Conservation (phyloP, 2,113 vertebrate species). For the Shinisaurus crocodilurus region DNA sequence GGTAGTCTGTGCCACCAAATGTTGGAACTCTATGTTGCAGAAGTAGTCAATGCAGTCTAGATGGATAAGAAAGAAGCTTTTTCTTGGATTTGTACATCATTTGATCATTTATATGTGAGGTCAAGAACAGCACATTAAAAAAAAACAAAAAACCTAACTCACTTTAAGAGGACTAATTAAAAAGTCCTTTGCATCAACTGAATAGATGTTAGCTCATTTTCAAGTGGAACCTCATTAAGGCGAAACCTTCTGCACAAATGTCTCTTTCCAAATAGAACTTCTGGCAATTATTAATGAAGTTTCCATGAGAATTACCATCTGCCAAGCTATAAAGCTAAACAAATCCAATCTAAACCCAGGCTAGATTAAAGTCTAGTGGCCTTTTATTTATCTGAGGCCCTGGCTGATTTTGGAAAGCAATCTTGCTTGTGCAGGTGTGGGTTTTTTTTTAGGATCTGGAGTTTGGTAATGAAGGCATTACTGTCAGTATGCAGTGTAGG, state of each 20-base stretch:
- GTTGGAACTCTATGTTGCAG: not conserved
- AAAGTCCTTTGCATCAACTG: constrained; percentile 47
- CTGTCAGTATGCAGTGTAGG: constrained; percentile 17
- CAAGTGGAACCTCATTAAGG: constrained; percentile 53
- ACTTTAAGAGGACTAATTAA: constrained; percentile 42
- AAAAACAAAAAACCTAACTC: not conserved
- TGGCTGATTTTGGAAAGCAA: constrained; percentile 22
- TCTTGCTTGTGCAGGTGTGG: constrained; percentile 1
- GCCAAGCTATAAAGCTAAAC: constrained; percentile 43
- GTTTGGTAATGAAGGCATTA: constrained; percentile 22
- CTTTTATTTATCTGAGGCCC: constrained; percentile 36
- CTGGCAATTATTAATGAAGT: constrained; percentile 57
- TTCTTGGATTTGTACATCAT: not conserved
- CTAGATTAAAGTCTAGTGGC: constrained; percentile 31
- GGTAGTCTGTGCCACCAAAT: not conserved
- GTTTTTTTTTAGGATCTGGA: constrained; percentile 33
- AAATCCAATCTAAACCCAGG: constrained; percentile 41
- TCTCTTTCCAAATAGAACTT: constrained; percentile 51
- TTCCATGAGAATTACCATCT: constrained; percentile 47
- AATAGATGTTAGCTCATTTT: constrained; percentile 52
- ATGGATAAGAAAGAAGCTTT: not conserved
- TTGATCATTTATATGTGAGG: constrained; percentile 34
- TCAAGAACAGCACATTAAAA: constrained; percentile 14
- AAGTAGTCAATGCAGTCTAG: not conserved
- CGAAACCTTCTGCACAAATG: constrained; percentile 59